A percentile compares a stretch with the other conserved stretches of the same genome.
phyloP scores from a whole-genome alignment of 2,797 vertebrate species.

The Argentina silus region DNA sequence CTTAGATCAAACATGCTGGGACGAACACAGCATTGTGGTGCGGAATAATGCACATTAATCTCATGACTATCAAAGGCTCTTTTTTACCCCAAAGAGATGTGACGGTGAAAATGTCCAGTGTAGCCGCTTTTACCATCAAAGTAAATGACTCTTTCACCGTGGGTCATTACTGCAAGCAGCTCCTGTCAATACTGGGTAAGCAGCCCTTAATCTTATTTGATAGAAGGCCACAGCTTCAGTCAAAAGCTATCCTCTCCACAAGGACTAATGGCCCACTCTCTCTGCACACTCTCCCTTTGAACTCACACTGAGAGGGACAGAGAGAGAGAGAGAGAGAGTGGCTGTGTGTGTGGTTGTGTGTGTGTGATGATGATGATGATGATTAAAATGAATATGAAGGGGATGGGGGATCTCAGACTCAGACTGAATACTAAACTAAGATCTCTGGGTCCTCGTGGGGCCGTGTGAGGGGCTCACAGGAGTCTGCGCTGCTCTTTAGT shows the following conservation, averaged over 20 bases:
- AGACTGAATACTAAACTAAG: no score
- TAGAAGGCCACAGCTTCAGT: conserved; percentile 56
- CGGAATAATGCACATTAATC: conserved; percentile 58
- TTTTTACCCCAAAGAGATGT: conserved; percentile 49
- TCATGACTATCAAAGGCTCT: conserved; percentile 56
- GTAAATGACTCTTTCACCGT: conserved; percentile 67
- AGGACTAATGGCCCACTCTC: conserved; percentile 52
- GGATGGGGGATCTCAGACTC: no score
- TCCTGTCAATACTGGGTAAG: conserved; percentile 73
- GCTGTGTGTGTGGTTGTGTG: background rate
- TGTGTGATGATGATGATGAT: conserved; percentile 3
- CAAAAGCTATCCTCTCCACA: conserved; percentile 58
- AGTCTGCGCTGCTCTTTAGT: no score
- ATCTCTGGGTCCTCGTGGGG: no score
- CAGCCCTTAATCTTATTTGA: conserved; percentile 70
- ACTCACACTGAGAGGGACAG: conserved; percentile 19
- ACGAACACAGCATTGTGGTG: conserved; percentile 36
- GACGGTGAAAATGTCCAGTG: conserved; percentile 49
- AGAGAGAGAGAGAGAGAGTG: background rate
- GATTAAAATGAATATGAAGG: no score
- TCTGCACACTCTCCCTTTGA: conserved; percentile 32
- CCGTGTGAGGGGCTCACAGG: no score
- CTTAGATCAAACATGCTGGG: conserved; percentile 59
- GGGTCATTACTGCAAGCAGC: conserved; percentile 67
- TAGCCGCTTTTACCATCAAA: conserved; percentile 65